phyloP scores from a whole-genome alignment of 2,797 vertebrate species.

The Thunnus albacares region DNA sequence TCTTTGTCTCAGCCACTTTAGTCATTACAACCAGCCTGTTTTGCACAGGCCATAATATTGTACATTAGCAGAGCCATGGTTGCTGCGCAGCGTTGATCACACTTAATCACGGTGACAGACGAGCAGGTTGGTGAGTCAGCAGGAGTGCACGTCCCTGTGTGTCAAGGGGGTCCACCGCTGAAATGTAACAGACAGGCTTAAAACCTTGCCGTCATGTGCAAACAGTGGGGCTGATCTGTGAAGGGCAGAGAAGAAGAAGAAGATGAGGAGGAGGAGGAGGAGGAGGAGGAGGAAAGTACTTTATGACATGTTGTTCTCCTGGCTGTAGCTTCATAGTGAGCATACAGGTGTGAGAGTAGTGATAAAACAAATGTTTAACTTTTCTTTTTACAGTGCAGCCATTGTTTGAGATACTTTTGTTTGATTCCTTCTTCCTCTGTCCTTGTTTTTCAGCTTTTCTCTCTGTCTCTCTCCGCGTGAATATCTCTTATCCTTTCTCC shows the following conservation, averaged over 20 bases:
- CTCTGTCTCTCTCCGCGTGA: neutral
- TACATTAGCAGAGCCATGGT: conserved; percentile 41
- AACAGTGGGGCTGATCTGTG: conserved; percentile 44
- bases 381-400: conserved; percentile 8
- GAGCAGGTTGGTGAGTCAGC: conserved; percentile 66
- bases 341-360: neutral
- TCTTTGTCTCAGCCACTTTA: conserved; percentile 34
- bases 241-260: conserved; percentile 9
- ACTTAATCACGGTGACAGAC: conserved; percentile 63
- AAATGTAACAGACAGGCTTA: conserved; percentile 65
- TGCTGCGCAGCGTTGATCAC: conserved; percentile 52
- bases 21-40: conserved; percentile 28
- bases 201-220: conserved; percentile 48
- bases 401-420: conserved; percentile 12
- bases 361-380: neutral
- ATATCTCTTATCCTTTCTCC: conserved; percentile 31
- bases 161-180: conserved; percentile 46
- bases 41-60: conserved; percentile 27
- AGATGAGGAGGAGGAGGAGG: neutral
- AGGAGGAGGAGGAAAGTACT: conserved; percentile 11
- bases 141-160: conserved; percentile 38
- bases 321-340: neutral
- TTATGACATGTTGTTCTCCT: neutral
- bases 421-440: conserved; percentile 25
- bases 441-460: conserved; percentile 20